These are phyloP conservation scores for Priocnemis perturbator DNA, from an alignment of 2,888 invertebrate genomes.

Conservation along the genomic window DNA sequence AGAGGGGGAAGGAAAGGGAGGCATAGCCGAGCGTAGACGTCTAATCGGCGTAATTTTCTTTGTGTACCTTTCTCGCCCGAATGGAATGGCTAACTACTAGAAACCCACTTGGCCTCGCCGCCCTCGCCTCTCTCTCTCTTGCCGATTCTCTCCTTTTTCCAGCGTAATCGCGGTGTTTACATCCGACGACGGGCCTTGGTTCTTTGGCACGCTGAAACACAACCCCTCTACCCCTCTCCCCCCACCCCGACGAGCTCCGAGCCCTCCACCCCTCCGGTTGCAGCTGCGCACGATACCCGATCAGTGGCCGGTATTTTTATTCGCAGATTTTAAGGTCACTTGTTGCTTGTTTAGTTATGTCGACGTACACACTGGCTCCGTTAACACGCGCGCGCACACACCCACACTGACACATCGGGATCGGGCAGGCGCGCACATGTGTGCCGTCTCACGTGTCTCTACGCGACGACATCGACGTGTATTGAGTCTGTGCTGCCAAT, in stretches of 20 bases:
- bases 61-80: slow-evolving; percentile 6
- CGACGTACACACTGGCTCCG: slow-evolving; percentile 54
- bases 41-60: slow-evolving; percentile 14
- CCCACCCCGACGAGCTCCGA: not conserved
- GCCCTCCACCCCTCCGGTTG: slow-evolving; percentile 25
- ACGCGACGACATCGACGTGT: no score
- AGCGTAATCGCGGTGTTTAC: slow-evolving; percentile 48
- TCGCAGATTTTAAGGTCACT: slow-evolving; percentile 73
- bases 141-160: slow-evolving; percentile 1
- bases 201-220: slow-evolving; percentile 50
- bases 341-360: slow-evolving; percentile 75
- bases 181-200: slow-evolving; percentile 38
- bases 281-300: slow-evolving; percentile 64
- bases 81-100: slow-evolving; percentile 1
- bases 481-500: no score
- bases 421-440: slow-evolving; percentile 24
- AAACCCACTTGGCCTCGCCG: not conserved
- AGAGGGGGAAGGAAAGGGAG: no score
- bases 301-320: slow-evolving; percentile 72
- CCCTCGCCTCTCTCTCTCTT: not conserved
- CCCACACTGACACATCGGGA: slow-evolving; percentile 33
- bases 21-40: no score
- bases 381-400: slow-evolving; percentile 17
- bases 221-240: slow-evolving; percentile 32
- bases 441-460: slow-evolving; percentile 19